Evolutionary conservation across 2,113 vertebrate species (phyloP), one percentile per base, ranked within the genome.

Genomic region (Leucoraja erinaceus): DNA sequence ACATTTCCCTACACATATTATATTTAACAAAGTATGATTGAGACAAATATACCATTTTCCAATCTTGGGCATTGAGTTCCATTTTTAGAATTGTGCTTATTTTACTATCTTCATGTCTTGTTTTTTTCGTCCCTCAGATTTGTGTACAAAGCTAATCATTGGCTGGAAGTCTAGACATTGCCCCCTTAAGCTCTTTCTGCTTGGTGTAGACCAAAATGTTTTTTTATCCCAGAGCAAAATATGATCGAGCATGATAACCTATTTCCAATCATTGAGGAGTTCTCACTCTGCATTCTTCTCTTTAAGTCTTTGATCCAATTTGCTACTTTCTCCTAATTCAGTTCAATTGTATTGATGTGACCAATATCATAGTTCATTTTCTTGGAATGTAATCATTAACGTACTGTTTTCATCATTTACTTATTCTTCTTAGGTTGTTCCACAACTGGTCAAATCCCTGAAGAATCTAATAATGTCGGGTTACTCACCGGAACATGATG

Each of bases 401-500:
- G 33, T 38, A 18, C 6, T 6, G 25, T 2, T 90, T 90, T 61
- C 2, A 68, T 10, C 31, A 68, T 72, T 18, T 74, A 72, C 72
- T 54, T 25, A 22, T 92, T 94, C 66, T 93, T 68, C 77, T 25
- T 94, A 98, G 98, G 94, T 95, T 0, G 97, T 98, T 11, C 97
- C 97, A 86, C 97, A 97, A 75, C 94, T 98, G 94, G 97, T 98
- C 20, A 96, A 97, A 94, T 96, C 98, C 74, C 96, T 98, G 95
- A 97, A 95, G 83, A 96, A 97, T 93, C 94, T 98, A 93, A 95
- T 97, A 70, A 97, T 96, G 33, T 97, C 97, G 0, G 97, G 97
- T 54, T 98, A 97, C 94, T 98, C 97, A 66, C 95, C 96, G 28
- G 98, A 98, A 28, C 97, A 98, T 74, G 97, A 97, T 38, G 96